Percentiles rank a stretch among this genome's conserved stretches.
phyloP scores from a whole-genome alignment of 2,113 vertebrate genomes.

The Corydoras maculifer region DNA sequence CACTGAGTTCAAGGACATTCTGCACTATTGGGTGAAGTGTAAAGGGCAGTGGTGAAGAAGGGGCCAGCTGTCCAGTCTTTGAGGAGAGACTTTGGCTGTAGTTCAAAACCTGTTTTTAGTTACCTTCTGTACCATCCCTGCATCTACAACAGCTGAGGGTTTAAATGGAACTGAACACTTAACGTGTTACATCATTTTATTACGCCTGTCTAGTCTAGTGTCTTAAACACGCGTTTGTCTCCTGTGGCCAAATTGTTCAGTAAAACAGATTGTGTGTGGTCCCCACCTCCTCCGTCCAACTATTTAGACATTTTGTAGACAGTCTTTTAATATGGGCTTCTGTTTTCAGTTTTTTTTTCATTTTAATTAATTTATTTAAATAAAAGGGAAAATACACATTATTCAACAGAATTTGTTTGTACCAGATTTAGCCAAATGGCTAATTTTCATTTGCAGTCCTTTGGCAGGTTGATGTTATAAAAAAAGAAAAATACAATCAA shows the following conservation, averaged over 20 bases:
- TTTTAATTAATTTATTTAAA: no score
- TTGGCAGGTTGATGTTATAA: no score
- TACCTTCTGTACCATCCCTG: constrained; percentile 2
- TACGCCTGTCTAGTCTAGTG: constrained; percentile 9
- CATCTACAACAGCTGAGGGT: constrained; percentile 20
- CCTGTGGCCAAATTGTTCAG: constrained; percentile 13
- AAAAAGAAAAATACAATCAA: no score
- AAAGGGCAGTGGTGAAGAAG: constrained; percentile 1
- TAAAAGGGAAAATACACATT: no score
- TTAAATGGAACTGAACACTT: constrained; percentile 5
- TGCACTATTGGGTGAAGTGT: constrained; percentile 16
- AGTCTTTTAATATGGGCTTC: no score
- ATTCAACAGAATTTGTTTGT: no score
- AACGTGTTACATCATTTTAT: constrained; percentile 1
- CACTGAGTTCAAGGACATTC: constrained; percentile 28
- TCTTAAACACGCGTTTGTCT: constrained; percentile 9
- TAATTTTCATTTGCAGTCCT: no score
- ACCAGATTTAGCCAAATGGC: no score
- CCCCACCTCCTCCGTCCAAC: neutral
- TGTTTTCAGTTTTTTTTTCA: no score
- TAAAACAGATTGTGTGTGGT: constrained; percentile 28
- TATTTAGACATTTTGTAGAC: no score
- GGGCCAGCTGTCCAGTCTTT: constrained; percentile 36
- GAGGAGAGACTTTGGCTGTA: constrained; percentile 27
- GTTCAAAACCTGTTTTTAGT: constrained; percentile 2